These are phyloP conservation scores for Cyphomyrmex costatus DNA, from an alignment of 1,140 invertebrate species.

Conservation along the genomic window DNA sequence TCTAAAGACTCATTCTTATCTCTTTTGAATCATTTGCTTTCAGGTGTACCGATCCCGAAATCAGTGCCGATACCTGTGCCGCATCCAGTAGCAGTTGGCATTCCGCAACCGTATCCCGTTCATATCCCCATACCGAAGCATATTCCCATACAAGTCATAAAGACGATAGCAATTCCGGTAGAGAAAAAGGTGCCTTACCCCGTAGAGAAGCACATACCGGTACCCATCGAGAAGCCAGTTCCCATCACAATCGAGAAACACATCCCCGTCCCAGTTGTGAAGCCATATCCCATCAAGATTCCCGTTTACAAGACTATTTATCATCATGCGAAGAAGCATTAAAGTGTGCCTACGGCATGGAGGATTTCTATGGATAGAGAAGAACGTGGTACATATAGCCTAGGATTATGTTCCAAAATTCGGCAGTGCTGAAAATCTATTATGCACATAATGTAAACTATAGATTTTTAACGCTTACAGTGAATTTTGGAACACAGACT, in stretches of 20 bases:
- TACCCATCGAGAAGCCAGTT: conserved; percentile 89
- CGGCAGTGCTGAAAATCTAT: no score
- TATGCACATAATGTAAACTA: no score
- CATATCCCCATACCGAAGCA: conserved; percentile 83
- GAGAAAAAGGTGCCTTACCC: conserved; percentile 90
- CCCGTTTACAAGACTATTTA: conserved; percentile 92
- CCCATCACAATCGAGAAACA: conserved; percentile 91
- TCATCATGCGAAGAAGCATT: conserved; percentile 88
- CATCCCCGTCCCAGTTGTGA: conserved; percentile 90
- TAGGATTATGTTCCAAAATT: no score
- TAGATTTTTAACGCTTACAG: no score
- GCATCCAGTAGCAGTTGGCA: conserved; percentile 90
- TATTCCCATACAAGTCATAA: conserved; percentile 84
- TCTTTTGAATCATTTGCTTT: neutral
- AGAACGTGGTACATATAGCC: no score
- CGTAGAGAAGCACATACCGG: conserved; percentile 89
- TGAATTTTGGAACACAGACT: no score
- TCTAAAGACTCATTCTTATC: neutral
- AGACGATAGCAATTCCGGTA: conserved; percentile 88
- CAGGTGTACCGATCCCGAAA: conserved; percentile 90
- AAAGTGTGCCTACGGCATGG: neutral
- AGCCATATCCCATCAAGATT: conserved; percentile 92
- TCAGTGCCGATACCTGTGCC: conserved; percentile 90
- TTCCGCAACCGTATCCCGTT: conserved; percentile 88
- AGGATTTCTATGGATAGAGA: neutral